These are phyloP conservation scores for Chesias legatella DNA, from an alignment of 2,888 invertebrate species.

Conservation along the genomic window DNA sequence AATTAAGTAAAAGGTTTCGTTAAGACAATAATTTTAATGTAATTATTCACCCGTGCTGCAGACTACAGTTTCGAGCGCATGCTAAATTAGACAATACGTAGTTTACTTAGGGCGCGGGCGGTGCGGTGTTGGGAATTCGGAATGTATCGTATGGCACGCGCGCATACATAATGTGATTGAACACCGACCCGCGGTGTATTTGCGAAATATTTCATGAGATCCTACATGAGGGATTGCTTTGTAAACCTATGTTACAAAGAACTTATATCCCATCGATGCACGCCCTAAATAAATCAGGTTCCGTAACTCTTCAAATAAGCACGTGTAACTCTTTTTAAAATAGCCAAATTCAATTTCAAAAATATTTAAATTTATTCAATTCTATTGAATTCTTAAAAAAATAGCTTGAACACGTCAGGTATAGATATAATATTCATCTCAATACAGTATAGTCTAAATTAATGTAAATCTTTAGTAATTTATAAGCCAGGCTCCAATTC, in stretches of 20 bases:
- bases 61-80: conserved; percentile 19
- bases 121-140: conserved; percentile 30
- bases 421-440: too few relatives aligned
- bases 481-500: too few relatives aligned
- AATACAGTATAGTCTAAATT: too few relatives aligned
- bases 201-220: conserved; percentile 29
- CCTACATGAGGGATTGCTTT: conserved; percentile 22
- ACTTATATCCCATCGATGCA: conserved; percentile 21
- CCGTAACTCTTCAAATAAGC: conserved; percentile 5
- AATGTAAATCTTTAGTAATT: too few relatives aligned
- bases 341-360: too few relatives aligned
- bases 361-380: too few relatives aligned
- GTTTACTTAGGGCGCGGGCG: conserved; percentile 39
- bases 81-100: conserved; percentile 43
- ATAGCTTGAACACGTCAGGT: too few relatives aligned
- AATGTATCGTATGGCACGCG: conserved; percentile 30
- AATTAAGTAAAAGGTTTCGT: too few relatives aligned
- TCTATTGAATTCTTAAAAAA: too few relatives aligned
- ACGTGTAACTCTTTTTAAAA: too few relatives aligned
- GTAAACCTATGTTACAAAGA: conserved; percentile 27
- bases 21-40: too few relatives aligned
- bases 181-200: conserved; percentile 22
- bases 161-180: conserved; percentile 31
- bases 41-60: too few relatives aligned
- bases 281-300: conserved; percentile 27